Conservation (phyloP, 92 coral and sea anemone genomes). For the Bergia puertoricense region DNA sequence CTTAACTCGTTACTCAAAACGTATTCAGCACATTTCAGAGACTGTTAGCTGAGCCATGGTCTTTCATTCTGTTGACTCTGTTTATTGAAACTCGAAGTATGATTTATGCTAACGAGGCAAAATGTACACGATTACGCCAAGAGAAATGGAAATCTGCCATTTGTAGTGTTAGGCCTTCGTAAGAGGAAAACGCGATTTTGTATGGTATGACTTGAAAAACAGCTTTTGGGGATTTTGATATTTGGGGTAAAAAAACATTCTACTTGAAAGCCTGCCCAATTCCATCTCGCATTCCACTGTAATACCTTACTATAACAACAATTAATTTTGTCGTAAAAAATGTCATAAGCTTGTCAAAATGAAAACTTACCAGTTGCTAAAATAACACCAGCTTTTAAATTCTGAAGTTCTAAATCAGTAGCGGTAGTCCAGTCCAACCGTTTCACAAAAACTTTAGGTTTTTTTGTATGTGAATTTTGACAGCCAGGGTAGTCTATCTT, state of each 20-base stretch:
- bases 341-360: background rate
- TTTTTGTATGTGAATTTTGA: background rate
- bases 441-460: conserved; percentile 33
- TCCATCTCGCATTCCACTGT: background rate
- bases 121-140: no score
- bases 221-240: background rate
- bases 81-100: no score
- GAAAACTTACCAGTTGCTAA: conserved; percentile 73
- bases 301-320: background rate
- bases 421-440: conserved; percentile 64
- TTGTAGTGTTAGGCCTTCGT: background rate
- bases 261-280: background rate
- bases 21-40: no score
- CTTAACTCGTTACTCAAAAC: no score
- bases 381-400: conserved; percentile 51
- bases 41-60: background rate
- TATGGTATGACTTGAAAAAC: background rate
- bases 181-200: background rate
- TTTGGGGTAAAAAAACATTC: background rate
- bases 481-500: conserved; percentile 18
- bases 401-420: conserved; percentile 30
- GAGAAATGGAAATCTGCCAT: no score
- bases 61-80: no score
- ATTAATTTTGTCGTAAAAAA: no score
- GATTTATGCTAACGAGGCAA: no score